A percentile compares a stretch with the other conserved stretches of the same genome.
These are phyloP conservation scores for Calliphora vomitoria DNA, from an alignment of 2,888 invertebrate genomes.

Conservation along the genomic window DNA sequence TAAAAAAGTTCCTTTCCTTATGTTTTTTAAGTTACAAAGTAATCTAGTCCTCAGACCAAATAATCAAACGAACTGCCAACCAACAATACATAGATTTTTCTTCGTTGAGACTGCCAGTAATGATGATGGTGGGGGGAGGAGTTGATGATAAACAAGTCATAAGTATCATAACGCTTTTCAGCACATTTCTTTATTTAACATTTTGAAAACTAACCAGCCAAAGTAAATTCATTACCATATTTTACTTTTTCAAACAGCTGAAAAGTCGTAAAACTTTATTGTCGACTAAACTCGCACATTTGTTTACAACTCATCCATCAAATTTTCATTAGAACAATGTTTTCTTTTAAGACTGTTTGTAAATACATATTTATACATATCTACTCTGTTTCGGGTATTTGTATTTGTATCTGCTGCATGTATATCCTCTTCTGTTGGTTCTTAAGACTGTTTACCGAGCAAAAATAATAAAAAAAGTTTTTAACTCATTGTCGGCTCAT, in stretches of 20 bases:
- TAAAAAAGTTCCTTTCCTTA: slow-evolving; percentile 29
- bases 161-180: slow-evolving; percentile 49
- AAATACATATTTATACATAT: background rate
- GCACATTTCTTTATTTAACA: slow-evolving; percentile 68
- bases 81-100: background rate
- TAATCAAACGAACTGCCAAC: background rate
- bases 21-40: background rate
- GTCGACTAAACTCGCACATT: slow-evolving; percentile 60
- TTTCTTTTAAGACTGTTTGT: slow-evolving; percentile 33
- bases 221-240: slow-evolving; percentile 71
- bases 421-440: background rate
- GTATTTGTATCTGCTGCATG: background rate
- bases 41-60: background rate
- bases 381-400: background rate
- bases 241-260: slow-evolving; percentile 56
- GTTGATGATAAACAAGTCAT: slow-evolving; percentile 31
- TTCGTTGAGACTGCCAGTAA: background rate
- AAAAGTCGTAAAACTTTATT: slow-evolving; percentile 71
- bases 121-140: background rate
- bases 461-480: slow-evolving; percentile 34
- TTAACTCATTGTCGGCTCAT: slow-evolving; percentile 53
- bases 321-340: slow-evolving; percentile 67
- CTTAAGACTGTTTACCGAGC: background rate
- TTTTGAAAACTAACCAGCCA: slow-evolving; percentile 68
- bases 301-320: slow-evolving; percentile 69